These are phyloP conservation scores for Acanthiza pusilla DNA, from an alignment of 2,797 vertebrate species.

Conservation along the genomic window DNA sequence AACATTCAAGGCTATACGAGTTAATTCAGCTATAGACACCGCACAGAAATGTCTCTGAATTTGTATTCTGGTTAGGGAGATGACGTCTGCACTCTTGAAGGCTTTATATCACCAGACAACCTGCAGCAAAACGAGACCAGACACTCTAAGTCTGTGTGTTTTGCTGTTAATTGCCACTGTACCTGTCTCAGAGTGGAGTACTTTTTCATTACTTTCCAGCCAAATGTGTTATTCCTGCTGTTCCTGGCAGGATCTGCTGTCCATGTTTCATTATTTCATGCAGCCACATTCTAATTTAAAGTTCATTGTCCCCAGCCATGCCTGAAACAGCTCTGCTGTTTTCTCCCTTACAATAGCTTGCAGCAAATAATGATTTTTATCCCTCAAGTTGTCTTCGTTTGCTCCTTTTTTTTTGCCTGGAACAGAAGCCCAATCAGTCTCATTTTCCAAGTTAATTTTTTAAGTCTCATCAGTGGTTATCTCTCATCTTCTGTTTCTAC, in stretches of 20 bases:
- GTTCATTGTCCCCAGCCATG: neutral
- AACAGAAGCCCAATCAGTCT: neutral
- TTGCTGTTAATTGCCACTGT: constrained; percentile 39
- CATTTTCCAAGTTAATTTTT: neutral
- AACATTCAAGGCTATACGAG: neutral
- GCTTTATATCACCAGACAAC: constrained; percentile 2
- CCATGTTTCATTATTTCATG: neutral
- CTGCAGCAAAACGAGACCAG: neutral
- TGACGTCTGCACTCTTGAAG: neutral
- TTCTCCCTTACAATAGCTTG: neutral
- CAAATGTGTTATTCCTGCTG: neutral
- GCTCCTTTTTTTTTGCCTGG: neutral
- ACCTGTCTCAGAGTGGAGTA: neutral
- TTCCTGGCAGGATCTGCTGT: neutral
- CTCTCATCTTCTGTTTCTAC: neutral
- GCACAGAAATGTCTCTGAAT: neutral
- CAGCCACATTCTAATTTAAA: neutral
- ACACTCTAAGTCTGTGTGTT: neutral
- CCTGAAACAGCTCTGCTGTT: neutral
- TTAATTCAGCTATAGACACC: neutral
- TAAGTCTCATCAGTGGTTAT: neutral
- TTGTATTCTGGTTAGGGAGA: neutral
- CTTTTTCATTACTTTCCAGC: neutral
- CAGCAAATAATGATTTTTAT: neutral
- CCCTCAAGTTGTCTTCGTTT: neutral